Evolutionary conservation across 2,888 invertebrate genomes (phyloP).

Genomic region (Leucophora obtusa): DNA sequence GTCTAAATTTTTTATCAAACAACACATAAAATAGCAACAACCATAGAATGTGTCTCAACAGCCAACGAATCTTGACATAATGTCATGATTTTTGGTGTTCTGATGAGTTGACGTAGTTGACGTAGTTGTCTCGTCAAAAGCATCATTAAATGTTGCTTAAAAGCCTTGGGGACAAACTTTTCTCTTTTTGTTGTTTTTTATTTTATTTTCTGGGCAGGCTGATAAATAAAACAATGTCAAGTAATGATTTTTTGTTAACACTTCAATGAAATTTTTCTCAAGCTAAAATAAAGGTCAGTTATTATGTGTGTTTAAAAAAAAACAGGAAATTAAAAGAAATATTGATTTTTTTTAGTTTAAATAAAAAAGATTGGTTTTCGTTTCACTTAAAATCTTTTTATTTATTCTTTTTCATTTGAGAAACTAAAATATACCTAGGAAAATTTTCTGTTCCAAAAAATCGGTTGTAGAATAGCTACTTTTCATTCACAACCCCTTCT

Average conservation of each 20-base stretch:
- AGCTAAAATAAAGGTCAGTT: neutral
- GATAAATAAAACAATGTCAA: neutral
- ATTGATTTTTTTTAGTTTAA: too few species aligned
- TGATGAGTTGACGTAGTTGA: neutral
- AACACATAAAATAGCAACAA: neutral
- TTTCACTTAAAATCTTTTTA: too few species aligned
- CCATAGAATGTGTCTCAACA: constrained; percentile 18
- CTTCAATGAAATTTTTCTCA: neutral
- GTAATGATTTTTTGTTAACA: neutral
- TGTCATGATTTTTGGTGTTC: constrained; percentile 24
- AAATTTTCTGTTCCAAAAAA: too few species aligned
- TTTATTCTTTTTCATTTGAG: too few species aligned
- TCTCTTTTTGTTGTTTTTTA: neutral
- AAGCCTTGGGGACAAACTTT: neutral
- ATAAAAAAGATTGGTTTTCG: too few species aligned
- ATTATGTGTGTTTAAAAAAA: neutral
- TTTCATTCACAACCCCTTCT: too few species aligned
- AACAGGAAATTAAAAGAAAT: too few species aligned
- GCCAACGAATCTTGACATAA: constrained; percentile 30
- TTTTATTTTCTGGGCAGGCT: neutral
- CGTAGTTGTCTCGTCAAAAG: neutral
- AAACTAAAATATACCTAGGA: too few species aligned
- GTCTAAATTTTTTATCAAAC: neutral
- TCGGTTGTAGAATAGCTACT: too few species aligned
- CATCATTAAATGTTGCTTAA: neutral